Evolutionary conservation across 23 tunicate species (phyloP).

Genomic region (Phallusia fumigata): DNA sequence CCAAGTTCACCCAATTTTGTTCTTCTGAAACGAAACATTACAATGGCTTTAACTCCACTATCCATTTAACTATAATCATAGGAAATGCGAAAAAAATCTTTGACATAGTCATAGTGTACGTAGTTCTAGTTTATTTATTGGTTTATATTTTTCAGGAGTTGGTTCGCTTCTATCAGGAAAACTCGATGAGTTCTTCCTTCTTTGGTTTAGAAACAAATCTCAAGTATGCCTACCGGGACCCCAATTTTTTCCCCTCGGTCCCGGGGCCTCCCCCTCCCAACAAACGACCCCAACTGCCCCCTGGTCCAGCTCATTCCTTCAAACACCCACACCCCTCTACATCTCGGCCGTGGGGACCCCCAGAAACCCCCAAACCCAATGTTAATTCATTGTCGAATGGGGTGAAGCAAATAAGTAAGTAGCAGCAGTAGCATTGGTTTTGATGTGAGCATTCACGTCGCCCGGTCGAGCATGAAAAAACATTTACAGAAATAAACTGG

Average conservation of each 20-base stretch:
- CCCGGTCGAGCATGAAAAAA: too few relatives aligned
- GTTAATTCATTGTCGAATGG: not conserved
- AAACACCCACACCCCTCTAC: slow-evolving; percentile 8
- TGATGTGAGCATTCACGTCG: too few relatives aligned
- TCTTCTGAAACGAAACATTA: too few relatives aligned
- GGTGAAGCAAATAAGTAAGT: not conserved
- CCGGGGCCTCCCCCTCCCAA: not conserved
- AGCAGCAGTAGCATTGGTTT: too few relatives aligned
- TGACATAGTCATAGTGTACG: too few relatives aligned
- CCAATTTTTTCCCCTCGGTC: slow-evolving; percentile 56
- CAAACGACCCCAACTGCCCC: not conserved
- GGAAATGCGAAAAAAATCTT: too few relatives aligned
- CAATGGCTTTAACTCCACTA: too few relatives aligned
- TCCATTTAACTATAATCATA: too few relatives aligned
- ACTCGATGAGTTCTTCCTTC: slow-evolving; percentile 71
- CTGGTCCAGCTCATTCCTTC: not conserved
- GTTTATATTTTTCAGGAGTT: slow-evolving; percentile 71
- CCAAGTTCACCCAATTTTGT: too few relatives aligned
- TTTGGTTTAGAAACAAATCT: slow-evolving; percentile 83
- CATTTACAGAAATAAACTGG: too few relatives aligned
- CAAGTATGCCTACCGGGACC: slow-evolving; percentile 66
- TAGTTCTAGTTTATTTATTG: too few relatives aligned
- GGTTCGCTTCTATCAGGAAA: slow-evolving; percentile 67
- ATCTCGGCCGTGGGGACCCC: not conserved
- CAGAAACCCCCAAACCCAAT: not conserved